Base-by-base conservation (phyloP, 2,113 vertebrate species). In the Entelurus aequoreus region DNA sequence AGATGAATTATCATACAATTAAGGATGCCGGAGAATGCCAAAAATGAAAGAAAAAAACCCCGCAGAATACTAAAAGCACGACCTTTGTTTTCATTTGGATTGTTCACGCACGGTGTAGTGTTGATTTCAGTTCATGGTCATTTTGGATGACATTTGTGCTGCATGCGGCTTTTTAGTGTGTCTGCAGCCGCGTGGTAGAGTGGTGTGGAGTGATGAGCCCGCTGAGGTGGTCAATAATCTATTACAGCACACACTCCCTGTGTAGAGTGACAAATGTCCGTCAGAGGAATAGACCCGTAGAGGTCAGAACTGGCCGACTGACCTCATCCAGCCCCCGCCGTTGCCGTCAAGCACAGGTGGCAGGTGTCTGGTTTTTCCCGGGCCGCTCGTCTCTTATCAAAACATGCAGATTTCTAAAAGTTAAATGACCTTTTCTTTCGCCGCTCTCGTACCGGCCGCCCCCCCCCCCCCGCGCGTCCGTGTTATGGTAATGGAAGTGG, bases 1-100 rank as follows among this genome's bases (percentile, higher is more conserved):
- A 92, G 78, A 88, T 95, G 93, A 96, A 92, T 97, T 93, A 95
- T 94, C 92, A 93, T 92, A 90, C 69, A 91, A 90, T 91, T 94
- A 94, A 93, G 79, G 60, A 90, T 87, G 88, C 90, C 91, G 93
- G 92, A 93, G 93, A 93, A 87, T 85, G 87, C 89, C 88, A 90
- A 86, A 89, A 88, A 46, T 9, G 10, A 46, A 11, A 74, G 87
- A 72, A 28, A 28, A 28, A 4, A 28, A 28, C 1, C 1, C 1
- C 72, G 79, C 84, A 88, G 80, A 89, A 87, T 87, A 87, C 80
- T 82, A 83, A 19, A 84, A 70, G 68, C 78, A 80, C 85, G 65
- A 77, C 76, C 79, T 81, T 44, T 44, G 4, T 76, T 85, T 85
- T 86, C 68, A 65, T 50, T 16, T n/a, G 19, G 62, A 71, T 71